Evolutionary conservation across 1,140 invertebrate genomes (phyloP), one percentile per base, ranked within the genome.

Genomic region (Drosophila truncata): DNA sequence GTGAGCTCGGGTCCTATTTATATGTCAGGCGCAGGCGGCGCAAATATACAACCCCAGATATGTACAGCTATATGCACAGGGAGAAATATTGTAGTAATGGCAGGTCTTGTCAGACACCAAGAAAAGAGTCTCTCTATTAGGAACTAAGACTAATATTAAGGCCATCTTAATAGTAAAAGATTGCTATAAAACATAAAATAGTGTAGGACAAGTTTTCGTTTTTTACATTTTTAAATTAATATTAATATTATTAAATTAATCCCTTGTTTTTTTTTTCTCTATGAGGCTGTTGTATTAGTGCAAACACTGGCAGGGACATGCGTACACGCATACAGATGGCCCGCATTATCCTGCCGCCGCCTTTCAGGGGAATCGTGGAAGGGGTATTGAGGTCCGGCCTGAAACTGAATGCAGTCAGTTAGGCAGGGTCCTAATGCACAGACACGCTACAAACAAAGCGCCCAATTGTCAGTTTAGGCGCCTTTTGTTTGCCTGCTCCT

Each of bases 251-350:
- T n/a, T 49, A 11, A 13, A 18, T 13, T 5, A 18, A 18, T 50
- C n/a, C 13, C 18, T 10, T n/a, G n/a, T n/a, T 52, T 18, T 33
- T 35, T 35, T 20, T 23, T 35, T 54, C 31, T 54, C 31, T 55
- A 44, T 20, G 31, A 18, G 31, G 14, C 41, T 57, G 74, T 76
- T 78, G 49, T 76, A 49, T 72, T 75, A 52, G 59, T 64, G 84
- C 76, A 80, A 88, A 73, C 78, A 77, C 66, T 63, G 82, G 82
- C 84, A 84, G 63, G 57, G 66, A 70, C 76, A 73, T 81, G 82
- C 70, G 78, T 82, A 81, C 74, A 81, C 78, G 84, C 84, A 88
- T 88, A 90, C 80, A 88, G 85, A 88, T 88, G 85, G 81, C 85
- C 85, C 86, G 85, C 85, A 88, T 88, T 85, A 88, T 79, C 70